Evolutionary conservation across 2,888 invertebrate genomes (phyloP), one percentile per base, ranked within the genome.

Genomic region (Argyra leucocephala): DNA sequence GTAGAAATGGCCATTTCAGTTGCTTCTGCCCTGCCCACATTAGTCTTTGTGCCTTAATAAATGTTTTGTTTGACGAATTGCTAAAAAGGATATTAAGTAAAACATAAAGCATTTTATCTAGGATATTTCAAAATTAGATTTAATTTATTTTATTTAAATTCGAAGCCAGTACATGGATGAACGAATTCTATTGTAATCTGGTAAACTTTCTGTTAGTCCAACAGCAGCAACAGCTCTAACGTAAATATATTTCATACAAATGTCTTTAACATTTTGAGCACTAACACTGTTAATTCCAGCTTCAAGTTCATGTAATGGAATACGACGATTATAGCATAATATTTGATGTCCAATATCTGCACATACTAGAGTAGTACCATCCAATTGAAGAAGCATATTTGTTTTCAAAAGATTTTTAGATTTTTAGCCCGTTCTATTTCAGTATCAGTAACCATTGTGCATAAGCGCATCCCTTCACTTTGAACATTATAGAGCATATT

Each of bases 331-430:
- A 76, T 96, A 97, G 81, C 94, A 95, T 66, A 97, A 83, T 84
- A 96, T 88, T 81, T 97, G 97, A 70, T 96, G 88, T 48, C 96
- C 97, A 76, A 97, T 93, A 77, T 97, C 97, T 81, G 97, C 97
- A 79, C 96, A 97, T 64, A 96, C 88, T 0, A 96, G 94, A 9
- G 96, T 97, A 0, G 96, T 92, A 18, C 83, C 96, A 77, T 97
- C 97, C 68, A 97, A 82, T 80, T 95, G 94, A 26, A 96, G 83
- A 18, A 96, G 84, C 85, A 96, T 90, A 78, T 96, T 96, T 37
- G 96, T 95, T 78, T 93, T 91, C 62, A 97, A 81, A 22, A 94
- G 83, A 75, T 31, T 7, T 31, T n/a, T n/a, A n/a, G n/a, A n/a
- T 94, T 92, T 81, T 94, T 95, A 6, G 95, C 96, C 64, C 96